Evolutionary conservation across 2,888 invertebrate genomes (phyloP).

Genomic region (Augochlorella aurata): DNA sequence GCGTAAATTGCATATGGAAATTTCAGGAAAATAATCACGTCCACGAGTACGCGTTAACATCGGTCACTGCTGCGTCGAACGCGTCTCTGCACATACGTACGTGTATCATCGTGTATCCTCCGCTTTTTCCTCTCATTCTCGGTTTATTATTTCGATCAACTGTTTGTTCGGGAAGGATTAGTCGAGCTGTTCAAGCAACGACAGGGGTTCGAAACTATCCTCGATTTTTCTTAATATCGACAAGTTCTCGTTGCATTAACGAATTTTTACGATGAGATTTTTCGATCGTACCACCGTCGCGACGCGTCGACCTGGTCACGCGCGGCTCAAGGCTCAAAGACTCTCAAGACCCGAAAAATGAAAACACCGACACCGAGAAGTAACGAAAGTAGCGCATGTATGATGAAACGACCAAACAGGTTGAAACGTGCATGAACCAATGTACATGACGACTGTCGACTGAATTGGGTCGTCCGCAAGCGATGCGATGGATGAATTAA

Average conservation of each 20-base stretch:
- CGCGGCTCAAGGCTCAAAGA: neutral
- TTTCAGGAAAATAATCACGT: neutral
- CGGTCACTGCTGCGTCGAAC: conserved; percentile 11
- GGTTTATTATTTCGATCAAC: conserved; percentile 19
- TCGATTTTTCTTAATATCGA: neutral
- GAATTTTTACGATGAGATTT: neutral
- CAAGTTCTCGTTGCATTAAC: neutral
- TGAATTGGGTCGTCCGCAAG: conserved; percentile 26
- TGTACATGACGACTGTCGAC: conserved; percentile 15
- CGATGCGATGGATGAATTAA: conserved; percentile 18
- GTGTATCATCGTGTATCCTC: conserved; percentile 3
- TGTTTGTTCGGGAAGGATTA: conserved; percentile 14
- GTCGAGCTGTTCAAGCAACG: neutral
- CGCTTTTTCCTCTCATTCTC: neutral
- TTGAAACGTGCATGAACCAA: conserved; percentile 4
- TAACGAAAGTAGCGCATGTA: neutral
- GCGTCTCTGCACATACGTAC: neutral
- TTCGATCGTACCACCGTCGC: neutral
- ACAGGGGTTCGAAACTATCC: neutral
- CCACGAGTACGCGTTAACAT: neutral
- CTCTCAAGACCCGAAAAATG: neutral
- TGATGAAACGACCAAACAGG: neutral
- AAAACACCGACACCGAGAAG: conserved; percentile 3
- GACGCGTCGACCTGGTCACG: neutral
- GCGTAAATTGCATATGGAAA: neutral